Conservation (phyloP, 2,113 vertebrate genomes). For the Halcyon senegalensis region DNA sequence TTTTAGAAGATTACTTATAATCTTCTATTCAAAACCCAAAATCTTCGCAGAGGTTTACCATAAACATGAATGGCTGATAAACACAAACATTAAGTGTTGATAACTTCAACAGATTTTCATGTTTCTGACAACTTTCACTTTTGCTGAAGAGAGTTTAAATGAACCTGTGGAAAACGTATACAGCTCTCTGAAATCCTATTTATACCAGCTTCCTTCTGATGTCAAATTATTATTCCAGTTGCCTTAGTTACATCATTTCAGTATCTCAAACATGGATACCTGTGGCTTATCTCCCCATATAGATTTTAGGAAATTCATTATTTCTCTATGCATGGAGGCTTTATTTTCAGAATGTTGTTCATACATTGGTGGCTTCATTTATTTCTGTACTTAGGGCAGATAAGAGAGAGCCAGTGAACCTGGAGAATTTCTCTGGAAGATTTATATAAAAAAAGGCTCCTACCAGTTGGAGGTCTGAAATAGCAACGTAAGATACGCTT, state of each 20-base stretch:
- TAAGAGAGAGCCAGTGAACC: background rate
- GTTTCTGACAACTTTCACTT: conserved; percentile 1
- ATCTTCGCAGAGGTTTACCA: background rate
- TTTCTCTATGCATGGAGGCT: background rate
- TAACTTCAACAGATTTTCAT: background rate
- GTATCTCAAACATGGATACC: conserved; percentile 26
- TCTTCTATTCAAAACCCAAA: background rate
- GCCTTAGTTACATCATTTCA: conserved; percentile 47
- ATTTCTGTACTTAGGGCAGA: background rate
- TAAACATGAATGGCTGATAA: background rate
- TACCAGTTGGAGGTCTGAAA: background rate
- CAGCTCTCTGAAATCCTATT: conserved; percentile 15
- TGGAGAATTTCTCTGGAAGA: background rate
- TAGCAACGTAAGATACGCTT: background rate
- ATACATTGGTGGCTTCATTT: background rate
- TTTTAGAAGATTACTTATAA: background rate
- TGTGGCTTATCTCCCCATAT: conserved; percentile 34
- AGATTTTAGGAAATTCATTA: conserved; percentile 32
- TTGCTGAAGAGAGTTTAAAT: conserved; percentile 9
- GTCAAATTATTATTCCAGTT: conserved; percentile 52
- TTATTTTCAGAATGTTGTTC: conserved; percentile 12
- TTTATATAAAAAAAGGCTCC: background rate
- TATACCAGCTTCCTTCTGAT: conserved; percentile 11
- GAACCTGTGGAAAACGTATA: conserved; percentile 35
- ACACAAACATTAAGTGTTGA: background rate